Base-by-base conservation (phyloP, 2,888 invertebrate species). In the Chaitophorus viminalis region DNA sequence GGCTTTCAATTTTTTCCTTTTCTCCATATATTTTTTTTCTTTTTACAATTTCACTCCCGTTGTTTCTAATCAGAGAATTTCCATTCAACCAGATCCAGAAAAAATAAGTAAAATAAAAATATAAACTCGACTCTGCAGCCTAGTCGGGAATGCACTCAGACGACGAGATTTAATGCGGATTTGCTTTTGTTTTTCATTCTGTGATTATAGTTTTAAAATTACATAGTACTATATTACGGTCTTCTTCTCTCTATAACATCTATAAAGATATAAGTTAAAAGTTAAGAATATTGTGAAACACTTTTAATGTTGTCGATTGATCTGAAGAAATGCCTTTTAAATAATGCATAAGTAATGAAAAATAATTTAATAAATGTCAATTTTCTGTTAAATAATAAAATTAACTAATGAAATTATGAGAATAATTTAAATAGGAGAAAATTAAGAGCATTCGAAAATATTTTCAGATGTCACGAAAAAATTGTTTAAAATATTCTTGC, bases 11-110 rank as follows among this genome's bases (percentile, higher is more conserved):
- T 74, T 72, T 25, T 39, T 25, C 6, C 25, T 39, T 11, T 36
- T 9, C 36, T 25, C 25, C 8, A 25, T 36, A 39, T 25, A 25
- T n/a, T 25, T 25, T n/a, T 36, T 25, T 79, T 79, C 29, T 36
- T 65, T 11, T n/a, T 1, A 18, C 65, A 21, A 70, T 70, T 36
- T 17, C 36, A 36, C 11, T n/a, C 11, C 52, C 18, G n/a, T 79
- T 65, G 36, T 36, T 79, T 65, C 65, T 68, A 79, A 79, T 79
- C 79, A 36, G n/a, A 79, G n/a, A n/a, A 8, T n/a, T 60, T 65
- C n/a, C 36, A 79, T 36, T 65, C 65, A 65, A n/a, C n/a, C 5
- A 9, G 18, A 74, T 70, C 65, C n/a, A 9, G 1, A 65, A 25
- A 3, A 8, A 65, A 65, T n/a, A 39, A 39, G 11, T 9, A 39